phyloP scores from a whole-genome alignment of 1,140 invertebrate species.

The Apis florea region DNA sequence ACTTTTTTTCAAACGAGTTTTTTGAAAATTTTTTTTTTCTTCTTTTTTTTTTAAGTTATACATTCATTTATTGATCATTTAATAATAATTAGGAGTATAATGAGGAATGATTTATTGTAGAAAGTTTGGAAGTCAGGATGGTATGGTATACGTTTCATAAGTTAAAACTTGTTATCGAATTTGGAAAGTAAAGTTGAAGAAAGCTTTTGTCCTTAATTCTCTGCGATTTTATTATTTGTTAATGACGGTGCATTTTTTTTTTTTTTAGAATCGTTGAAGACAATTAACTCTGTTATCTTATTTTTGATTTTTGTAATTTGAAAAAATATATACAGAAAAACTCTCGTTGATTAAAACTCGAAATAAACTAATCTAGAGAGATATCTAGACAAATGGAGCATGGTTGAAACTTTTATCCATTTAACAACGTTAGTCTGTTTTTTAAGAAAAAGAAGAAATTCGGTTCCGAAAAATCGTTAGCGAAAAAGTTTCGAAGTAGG shows the following conservation, averaged over 20 bases:
- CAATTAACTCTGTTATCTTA: too few species aligned
- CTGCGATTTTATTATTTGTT: background rate
- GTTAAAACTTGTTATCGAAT: conserved; percentile 22
- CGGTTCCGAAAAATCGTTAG: background rate
- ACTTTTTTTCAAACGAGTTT: too few species aligned
- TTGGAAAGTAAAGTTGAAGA: background rate
- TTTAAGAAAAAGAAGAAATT: background rate
- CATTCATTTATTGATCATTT: too few species aligned
- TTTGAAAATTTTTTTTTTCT: too few species aligned
- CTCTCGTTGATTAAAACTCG: background rate
- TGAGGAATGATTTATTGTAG: too few species aligned
- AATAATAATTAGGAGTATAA: too few species aligned
- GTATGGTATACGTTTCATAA: conserved; percentile 2
- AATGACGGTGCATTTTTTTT: too few species aligned
- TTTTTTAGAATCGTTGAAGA: too few species aligned
- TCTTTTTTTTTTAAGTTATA: too few species aligned
- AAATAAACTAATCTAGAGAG: background rate
- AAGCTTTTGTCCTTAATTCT: too few species aligned
- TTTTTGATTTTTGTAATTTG: too few species aligned
- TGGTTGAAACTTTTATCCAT: background rate
- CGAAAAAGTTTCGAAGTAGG: background rate
- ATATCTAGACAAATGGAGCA: background rate
- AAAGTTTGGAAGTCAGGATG: conserved; percentile 7
- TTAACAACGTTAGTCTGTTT: background rate
- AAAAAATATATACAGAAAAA: too few species aligned